Base-by-base conservation (phyloP, 2,888 invertebrate species). In the Ypsolopha scabrella region DNA sequence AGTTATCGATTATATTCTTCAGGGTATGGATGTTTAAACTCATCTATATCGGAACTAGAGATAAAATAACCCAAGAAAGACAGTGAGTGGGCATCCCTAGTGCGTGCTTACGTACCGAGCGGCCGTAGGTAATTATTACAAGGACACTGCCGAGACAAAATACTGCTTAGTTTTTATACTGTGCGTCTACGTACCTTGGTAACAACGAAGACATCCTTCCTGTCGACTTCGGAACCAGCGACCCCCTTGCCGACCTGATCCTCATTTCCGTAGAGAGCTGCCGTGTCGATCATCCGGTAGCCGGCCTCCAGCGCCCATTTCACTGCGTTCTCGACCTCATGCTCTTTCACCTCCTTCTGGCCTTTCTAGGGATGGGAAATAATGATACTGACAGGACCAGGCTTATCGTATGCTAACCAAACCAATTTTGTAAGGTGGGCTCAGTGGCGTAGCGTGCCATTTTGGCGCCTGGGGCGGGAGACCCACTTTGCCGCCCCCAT, bases 241-340 rank as follows among this genome's bases (percentile, higher is more conserved):
- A 81, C 58, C 0, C 71, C 81, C 0, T 52, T 53, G 0, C 80
- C 82, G 0, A 82, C 66, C 48, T 81, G 72, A 0, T 70, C 72
- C 35, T 83, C 80, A 10, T 67, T 72, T 0, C 57, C n/a, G 53
- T 81, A 81, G 0, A 61, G 60, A 0, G 77, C 59, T 0, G 81
- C 81, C 0, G 79, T 78, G 57, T 83, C 81, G 37, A 83, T 57
- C 55, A 81, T 51, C 43, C 82, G 71, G 62, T 82, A 82, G 24
- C 82, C 82, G 13, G 75, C 68, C 1, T 76, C 51, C 0, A 81
- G 52, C 0, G 80, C 80, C 75, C 75, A 75, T 0, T 61, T 60
- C 0, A 80, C 76, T 0, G 76, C 65, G 1, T 65, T 53, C 51
- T 73, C 74, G 0, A 77, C 70, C 39, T 72, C 78, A 6, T 58